phyloP scores from a whole-genome alignment of 2,113 vertebrate species.

The Panthera uncia region DNA sequence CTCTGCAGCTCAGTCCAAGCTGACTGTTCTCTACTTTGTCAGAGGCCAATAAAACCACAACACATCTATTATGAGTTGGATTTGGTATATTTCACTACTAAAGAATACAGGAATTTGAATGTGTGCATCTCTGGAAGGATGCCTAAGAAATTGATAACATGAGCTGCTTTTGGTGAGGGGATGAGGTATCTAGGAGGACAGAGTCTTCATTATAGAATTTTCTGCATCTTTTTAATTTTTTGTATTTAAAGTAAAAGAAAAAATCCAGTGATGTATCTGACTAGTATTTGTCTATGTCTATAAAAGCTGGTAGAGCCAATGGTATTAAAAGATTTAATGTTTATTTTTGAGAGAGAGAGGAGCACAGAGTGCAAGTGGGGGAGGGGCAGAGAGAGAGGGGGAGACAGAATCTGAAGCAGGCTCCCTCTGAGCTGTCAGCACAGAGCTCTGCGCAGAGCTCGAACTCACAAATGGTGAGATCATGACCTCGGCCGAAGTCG shows the following conservation, averaged over 20 bases:
- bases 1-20: not conserved
- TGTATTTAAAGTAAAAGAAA: conserved; percentile 38
- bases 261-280: not conserved
- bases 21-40: not conserved
- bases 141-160: not conserved
- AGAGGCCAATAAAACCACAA: not conserved
- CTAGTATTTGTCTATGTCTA: not conserved
- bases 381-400: no score
- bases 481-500: no score
- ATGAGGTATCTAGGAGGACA: not conserved
- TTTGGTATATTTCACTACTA: not conserved
- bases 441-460: no score
- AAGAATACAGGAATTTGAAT: not conserved
- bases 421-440: no score
- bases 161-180: not conserved
- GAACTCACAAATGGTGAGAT: no score
- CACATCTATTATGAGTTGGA: not conserved
- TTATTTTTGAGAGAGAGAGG: no score
- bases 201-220: not conserved
- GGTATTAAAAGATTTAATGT: not conserved
- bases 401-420: no score
- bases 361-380: no score
- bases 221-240: not conserved
- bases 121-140: not conserved
- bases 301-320: not conserved